Evolutionary conservation across 2,113 vertebrate genomes (phyloP).

Genomic region (Ramphastos sulfuratus): DNA sequence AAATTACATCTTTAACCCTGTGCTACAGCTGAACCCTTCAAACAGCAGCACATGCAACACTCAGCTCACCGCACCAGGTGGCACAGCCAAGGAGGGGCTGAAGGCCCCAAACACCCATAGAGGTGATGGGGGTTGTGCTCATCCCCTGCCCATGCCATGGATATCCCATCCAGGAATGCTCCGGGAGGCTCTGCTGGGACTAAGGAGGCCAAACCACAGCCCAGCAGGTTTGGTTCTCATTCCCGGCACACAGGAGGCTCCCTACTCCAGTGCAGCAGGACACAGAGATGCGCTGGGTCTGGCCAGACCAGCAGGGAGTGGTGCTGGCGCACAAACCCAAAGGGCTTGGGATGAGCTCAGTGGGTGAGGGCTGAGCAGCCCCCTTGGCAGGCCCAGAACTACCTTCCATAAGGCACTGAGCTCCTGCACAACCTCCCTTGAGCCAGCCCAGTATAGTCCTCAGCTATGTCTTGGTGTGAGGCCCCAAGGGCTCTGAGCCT

Average conservation of each 20-base stretch:
- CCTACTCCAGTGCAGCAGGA: accelerated
- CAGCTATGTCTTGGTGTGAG: neutral
- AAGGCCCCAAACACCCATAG: accelerated
- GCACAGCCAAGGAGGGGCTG: neutral
- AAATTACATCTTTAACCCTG: neutral
- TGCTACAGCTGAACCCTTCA: neutral
- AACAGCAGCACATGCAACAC: neutral
- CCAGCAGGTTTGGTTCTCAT: accelerated
- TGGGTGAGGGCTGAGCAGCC: accelerated
- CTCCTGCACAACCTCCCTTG: neutral
- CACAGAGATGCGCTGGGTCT: accelerated
- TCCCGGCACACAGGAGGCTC: neutral
- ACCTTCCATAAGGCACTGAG: neutral
- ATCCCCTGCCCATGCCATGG: accelerated
- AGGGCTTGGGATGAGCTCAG: neutral
- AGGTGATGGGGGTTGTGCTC: neutral
- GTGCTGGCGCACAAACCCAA: neutral
- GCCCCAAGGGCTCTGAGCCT: neutral
- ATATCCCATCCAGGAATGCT: neutral
- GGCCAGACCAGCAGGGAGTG: accelerated
- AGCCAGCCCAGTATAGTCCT: neutral
- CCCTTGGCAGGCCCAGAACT: accelerated
- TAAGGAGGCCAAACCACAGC: neutral
- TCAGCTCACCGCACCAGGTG: neutral
- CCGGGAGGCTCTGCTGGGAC: accelerated